Evolutionary conservation across 2,888 invertebrate genomes (phyloP).

Genomic region (Dasysyrphus tricinctus): DNA sequence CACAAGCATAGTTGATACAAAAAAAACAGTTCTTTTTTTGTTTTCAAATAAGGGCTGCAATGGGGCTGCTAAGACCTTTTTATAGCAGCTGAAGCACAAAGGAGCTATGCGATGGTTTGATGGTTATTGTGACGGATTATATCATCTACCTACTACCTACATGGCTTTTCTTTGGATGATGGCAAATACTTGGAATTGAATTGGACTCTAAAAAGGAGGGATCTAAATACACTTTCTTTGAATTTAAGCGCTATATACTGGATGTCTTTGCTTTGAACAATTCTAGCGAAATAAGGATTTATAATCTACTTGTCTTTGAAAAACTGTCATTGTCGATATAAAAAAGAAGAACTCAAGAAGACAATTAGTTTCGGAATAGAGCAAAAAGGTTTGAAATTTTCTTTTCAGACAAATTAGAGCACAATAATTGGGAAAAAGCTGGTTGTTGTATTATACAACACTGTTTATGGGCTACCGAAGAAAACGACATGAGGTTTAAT

Average conservation of each 20-base stretch:
- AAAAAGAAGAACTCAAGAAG: background rate
- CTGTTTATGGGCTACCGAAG: too few relatives aligned
- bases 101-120: background rate
- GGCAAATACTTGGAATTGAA: slow-evolving; percentile 42
- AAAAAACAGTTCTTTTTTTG: background rate
- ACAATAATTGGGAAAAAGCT: background rate
- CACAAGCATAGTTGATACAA: background rate
- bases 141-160: background rate
- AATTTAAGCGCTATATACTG: slow-evolving; percentile 29
- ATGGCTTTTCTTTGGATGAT: too few relatives aligned
- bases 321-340: slow-evolving; percentile 15
- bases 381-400: too few relatives aligned
- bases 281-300: slow-evolving; percentile 56
- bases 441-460: too few relatives aligned
- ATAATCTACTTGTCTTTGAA: slow-evolving; percentile 10
- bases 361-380: too few relatives aligned
- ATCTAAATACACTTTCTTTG: slow-evolving; percentile 32
- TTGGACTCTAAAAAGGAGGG: slow-evolving; percentile 25
- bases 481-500: too few relatives aligned
- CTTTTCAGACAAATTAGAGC: slow-evolving; percentile 11
- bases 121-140: slow-evolving; percentile 59
- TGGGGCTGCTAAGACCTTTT: background rate
- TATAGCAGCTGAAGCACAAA: slow-evolving; percentile 40
- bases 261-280: slow-evolving; percentile 34
- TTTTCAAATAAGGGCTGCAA: background rate